These are phyloP conservation scores for Harpegnathos saltator DNA, from an alignment of 1,140 invertebrate genomes.

Conservation along the genomic window DNA sequence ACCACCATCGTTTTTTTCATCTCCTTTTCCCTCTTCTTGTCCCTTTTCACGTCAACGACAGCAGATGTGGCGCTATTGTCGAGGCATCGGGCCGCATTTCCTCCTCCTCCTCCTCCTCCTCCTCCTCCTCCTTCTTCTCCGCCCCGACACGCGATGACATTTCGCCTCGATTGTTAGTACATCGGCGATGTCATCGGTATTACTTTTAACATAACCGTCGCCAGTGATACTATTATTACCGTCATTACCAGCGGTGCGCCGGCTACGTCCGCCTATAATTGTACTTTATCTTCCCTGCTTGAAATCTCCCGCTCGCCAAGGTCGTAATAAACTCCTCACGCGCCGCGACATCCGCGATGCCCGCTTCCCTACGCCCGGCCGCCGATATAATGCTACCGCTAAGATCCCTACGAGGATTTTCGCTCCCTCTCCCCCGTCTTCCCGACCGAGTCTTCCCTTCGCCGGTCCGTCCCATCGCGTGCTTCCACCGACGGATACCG, in stretches of 20 bases:
- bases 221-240: slow-evolving; percentile 38
- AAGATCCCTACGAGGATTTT: slow-evolving; percentile 1
- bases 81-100: neutral
- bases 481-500: slow-evolving; percentile 15
- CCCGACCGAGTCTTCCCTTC: slow-evolving; percentile 11
- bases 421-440: neutral
- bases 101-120: too few species aligned
- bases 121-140: too few species aligned
- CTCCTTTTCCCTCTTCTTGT: neutral
- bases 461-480: slow-evolving; percentile 8
- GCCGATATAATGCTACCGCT: slow-evolving; percentile 21
- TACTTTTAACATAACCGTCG: slow-evolving; percentile 50
- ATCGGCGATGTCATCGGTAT: slow-evolving; percentile 30
- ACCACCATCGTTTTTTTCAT: neutral
- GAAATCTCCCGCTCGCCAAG: slow-evolving; percentile 33
- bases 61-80: neutral
- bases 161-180: slow-evolving; percentile 42
- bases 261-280: slow-evolving; percentile 40
- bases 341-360: neutral
- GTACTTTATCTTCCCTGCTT: slow-evolving; percentile 48
- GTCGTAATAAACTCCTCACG: slow-evolving; percentile 46
- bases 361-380: slow-evolving; percentile 5
- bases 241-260: slow-evolving; percentile 39
- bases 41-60: neutral
- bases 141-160: slow-evolving; percentile 15